Base-by-base conservation (phyloP, 2,888 invertebrate genomes). In the Diaprepes abbreviatus region DNA sequence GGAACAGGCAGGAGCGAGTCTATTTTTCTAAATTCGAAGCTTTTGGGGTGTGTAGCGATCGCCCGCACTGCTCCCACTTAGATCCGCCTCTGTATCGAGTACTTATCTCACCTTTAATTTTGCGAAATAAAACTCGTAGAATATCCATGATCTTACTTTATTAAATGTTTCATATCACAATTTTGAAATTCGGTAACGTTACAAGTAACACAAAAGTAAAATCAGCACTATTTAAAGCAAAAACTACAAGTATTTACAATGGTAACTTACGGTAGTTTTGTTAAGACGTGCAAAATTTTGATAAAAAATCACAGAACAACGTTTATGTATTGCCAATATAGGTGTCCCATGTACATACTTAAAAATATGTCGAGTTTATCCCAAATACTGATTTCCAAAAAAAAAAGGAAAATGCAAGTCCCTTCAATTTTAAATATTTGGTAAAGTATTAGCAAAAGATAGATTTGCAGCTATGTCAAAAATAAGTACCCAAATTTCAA, bases 161-260 rank as follows among this genome's bases (percentile, higher is more conserved):
- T 70, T 76, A 58, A 74, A 73, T 74, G 73, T 76, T 76, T 78
- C 68, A 78, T 82, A 83, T 83, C 83, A 83, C 83, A 83, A 83
- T 82, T 83, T 83, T 80, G 81, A 83, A 83, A 83, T 83, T 83
- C 83, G 83, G 83, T 83, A 83, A 83, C 81, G 83, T 83, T 83
- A 83, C 83, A 82, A 77, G 73, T 77, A 75, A 74, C 73, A 73
- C 73, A 69, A 70, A 70, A 71, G 14, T 35, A 28, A 50, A 62
- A 50, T 35, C 21, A 40, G 43, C 45, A 60, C 24, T 35, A 58
- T 45, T 55, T 24, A 66, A 60, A 43, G 57, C 48, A 50, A 43
- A 63, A 59, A 59, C 43, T 40, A 59, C 58, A 66, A 60, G 35
- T 59, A 59, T 66, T 50, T 66, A 66, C 66, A 54, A 17, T 33